Evolutionary conservation across 2,797 vertebrate species (phyloP), one percentile per base, ranked within the genome.

Genomic region (Characodon lateralis): DNA sequence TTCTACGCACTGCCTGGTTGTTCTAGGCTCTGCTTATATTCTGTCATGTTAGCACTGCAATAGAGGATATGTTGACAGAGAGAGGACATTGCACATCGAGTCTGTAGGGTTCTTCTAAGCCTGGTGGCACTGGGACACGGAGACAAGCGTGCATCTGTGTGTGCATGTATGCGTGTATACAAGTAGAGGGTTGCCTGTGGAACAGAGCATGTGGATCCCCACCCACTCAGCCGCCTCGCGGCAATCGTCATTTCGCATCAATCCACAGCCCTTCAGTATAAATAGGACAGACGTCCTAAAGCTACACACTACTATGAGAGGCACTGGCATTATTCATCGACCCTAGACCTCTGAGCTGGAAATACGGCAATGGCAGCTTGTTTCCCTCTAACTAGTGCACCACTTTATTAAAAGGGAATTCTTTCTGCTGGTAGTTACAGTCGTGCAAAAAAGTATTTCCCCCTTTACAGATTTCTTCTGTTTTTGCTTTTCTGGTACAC

Each of bases 171-270:
- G 78, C 31, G 80, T 91, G 81, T 85, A 72, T 69, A 80, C 82
- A 85, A 85, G 89, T 68, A 76, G 76, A 87, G 90, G 88, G 81
- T 89, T 91, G 91, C 94, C 92, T 92, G 91, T 94, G 92, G 93
- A 95, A 90, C 74, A 51, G 89, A 91, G 91, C 92, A 93, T 95
- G 94, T 93, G 93, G 93, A 94, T 92, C 88, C 90, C 93, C 91
- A 92, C 93, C 93, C 94, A 92, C 92, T 94, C 93, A 85, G 79
- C 80, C 89, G 92, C 94, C 93, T 93, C 80, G 86, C 90, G 90
- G 95, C 95, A 90, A 85, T 94, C 92, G 94, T 96, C 96, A 94
- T 93, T 95, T 95, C 88, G 82, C 94, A 96, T 96, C 95, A 95
- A 93, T 95, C 95, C 92, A 94, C 88, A 77, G 91, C 81, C 92